Percentiles rank a stretch among this genome's conserved stretches.
Evolutionary conservation across 2,888 invertebrate genomes (phyloP).

Genomic region (Tiliacea citrago): DNA sequence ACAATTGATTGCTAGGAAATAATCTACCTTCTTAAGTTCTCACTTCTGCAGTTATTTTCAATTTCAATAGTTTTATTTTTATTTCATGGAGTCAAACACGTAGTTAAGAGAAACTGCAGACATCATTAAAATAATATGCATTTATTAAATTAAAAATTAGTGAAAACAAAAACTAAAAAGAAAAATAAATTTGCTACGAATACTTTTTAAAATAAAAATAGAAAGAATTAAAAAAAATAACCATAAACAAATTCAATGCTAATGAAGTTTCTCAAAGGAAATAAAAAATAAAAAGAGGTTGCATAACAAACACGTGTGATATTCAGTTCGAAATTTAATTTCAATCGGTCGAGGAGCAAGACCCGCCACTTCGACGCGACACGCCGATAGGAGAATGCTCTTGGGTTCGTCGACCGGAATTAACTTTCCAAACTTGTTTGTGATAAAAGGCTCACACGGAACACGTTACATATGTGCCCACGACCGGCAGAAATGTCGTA

Average conservation of each 20-base stretch:
- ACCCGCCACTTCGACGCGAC: slow-evolving; percentile 62
- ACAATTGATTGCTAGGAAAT: no score
- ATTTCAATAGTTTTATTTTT: not conserved
- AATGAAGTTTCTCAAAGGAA: slow-evolving; percentile 50
- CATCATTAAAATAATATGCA: slow-evolving; percentile 13
- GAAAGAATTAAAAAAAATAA: not conserved
- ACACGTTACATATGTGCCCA: slow-evolving; percentile 70
- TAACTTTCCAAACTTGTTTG: slow-evolving; percentile 88
- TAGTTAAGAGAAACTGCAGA: slow-evolving; percentile 14
- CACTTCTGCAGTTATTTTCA: not conserved
- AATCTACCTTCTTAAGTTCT: not conserved
- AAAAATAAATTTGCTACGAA: slow-evolving; percentile 19
- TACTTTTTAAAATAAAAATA: not conserved
- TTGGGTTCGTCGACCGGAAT: slow-evolving; percentile 82
- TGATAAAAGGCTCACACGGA: slow-evolving; percentile 79
- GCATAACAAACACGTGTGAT: slow-evolving; percentile 44
- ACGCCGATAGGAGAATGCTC: slow-evolving; percentile 80
- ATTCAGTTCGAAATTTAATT: slow-evolving; percentile 53
- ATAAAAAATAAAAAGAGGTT: slow-evolving; percentile 32
- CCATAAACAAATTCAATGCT: slow-evolving; percentile 34
- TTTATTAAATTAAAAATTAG: slow-evolving; percentile 30
- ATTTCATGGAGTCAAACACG: not conserved
- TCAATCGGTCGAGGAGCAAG: slow-evolving; percentile 55
- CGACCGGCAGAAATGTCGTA: slow-evolving; percentile 64
- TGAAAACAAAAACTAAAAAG: slow-evolving; percentile 31